Base-by-base conservation (phyloP, 2,888 invertebrate species). In the Muscina levida region DNA sequence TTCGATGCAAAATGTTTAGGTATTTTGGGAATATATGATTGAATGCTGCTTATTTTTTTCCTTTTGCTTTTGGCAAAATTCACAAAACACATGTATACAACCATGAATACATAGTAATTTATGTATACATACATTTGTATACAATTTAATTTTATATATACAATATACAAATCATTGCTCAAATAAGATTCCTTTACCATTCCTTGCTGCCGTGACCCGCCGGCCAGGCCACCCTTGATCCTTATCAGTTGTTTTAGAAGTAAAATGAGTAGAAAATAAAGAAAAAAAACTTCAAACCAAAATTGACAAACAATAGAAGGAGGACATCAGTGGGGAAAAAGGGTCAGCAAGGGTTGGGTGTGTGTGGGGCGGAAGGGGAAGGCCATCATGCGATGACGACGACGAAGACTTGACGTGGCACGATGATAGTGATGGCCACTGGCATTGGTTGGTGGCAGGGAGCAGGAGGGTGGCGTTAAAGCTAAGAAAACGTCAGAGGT, bases 31-130 rank as follows among this genome's bases (percentile, higher is more conserved):
- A 8, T 37, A 11, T 39, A 39, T 86, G 82, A 86, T 77, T 79
- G 84, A 82, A 82, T 84, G n/a, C n/a, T n/a, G n/a, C n/a, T n/a
- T n/a, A 84, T 77, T 82, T 82, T 76, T 3, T 31, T 5, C 31
- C 3, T 31, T 31, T 31, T 31, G 3, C 31, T 31, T 31, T 31
- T 72, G 31, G 31, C n/a, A n/a, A 83, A 51, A 77, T 56, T 57
- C 56, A 67, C 22, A 73, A 75, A 72, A 11, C 11, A 17, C 15
- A 75, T 48, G 37, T 26, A 56, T 37, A 71, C 56, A 56, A 19
- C 39, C n/a, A 31, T 24, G 17, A 37, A 31, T 3, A 59, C 31
- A 15, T 37, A 59, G 8, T 42, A 39, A 65, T 65, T 13, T 8
- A 37, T 37, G 17, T 37, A 26, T 59, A 46, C 44, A 57, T 17